A percentile compares a stretch with the other conserved stretches of the same genome.
These are phyloP conservation scores for Maccullochella peelii DNA, from an alignment of 2,113 vertebrate species.

Conservation along the genomic window DNA sequence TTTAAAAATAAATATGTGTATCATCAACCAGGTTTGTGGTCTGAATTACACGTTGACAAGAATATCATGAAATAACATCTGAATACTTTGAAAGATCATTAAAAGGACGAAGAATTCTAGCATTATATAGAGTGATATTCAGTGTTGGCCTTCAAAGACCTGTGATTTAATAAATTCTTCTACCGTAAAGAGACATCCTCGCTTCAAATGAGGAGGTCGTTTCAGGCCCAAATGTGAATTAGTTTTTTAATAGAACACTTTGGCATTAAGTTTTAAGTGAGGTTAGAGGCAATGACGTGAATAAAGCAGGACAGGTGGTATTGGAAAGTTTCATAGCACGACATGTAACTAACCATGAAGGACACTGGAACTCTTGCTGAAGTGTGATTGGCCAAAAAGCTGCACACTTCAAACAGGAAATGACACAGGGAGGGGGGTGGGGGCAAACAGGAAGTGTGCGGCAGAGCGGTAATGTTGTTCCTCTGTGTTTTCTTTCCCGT, in stretches of 20 bases:
- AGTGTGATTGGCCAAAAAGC: slow-evolving; percentile 52
- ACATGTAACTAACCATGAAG: slow-evolving; percentile 18
- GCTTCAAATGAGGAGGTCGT: background rate
- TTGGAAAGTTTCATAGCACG: slow-evolving; percentile 19
- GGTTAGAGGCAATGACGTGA: background rate
- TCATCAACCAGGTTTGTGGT: too few relatives aligned
- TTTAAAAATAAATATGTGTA: too few relatives aligned
- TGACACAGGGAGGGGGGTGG: slow-evolving; percentile 62
- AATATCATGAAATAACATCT: background rate
- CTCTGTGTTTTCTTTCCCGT: slow-evolving; percentile 68
- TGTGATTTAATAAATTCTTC: background rate
- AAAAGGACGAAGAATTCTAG: too few relatives aligned
- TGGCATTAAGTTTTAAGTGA: background rate
- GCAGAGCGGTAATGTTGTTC: slow-evolving; percentile 59
- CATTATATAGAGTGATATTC: background rate
- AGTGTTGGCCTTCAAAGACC: background rate
- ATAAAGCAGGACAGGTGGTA: slow-evolving; percentile 1
- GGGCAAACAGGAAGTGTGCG: slow-evolving; percentile 69
- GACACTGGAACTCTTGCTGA: slow-evolving; percentile 24
- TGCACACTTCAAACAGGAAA: slow-evolving; percentile 66
- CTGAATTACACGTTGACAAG: background rate
- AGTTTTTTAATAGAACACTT: background rate
- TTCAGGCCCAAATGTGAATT: background rate
- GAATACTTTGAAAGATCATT: background rate
- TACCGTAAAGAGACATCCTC: background rate